phyloP scores from a whole-genome alignment of 2,888 invertebrate genomes.

The Erebia aethiops region DNA sequence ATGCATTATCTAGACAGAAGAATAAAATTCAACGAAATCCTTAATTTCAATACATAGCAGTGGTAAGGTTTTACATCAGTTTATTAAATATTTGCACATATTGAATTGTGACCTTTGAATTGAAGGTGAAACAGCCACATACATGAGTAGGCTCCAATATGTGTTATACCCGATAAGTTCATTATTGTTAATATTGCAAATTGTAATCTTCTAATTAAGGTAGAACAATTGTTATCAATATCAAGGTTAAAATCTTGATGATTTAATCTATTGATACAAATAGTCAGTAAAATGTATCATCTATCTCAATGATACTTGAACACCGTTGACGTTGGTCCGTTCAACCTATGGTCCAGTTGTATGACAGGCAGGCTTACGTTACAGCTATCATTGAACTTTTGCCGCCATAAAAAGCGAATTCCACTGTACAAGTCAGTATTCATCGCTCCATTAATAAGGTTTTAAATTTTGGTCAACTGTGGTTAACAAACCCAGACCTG shows the following conservation, averaged over 20 bases:
- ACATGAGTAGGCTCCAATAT: background rate
- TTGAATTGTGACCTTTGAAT: background rate
- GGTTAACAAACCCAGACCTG: too few relatives aligned
- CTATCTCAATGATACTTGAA: too few relatives aligned
- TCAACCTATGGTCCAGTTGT: too few relatives aligned
- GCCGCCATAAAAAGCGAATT: too few relatives aligned
- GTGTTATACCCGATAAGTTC: background rate
- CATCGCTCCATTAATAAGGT: too few relatives aligned
- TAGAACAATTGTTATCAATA: conserved; percentile 5
- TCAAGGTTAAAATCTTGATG: background rate
- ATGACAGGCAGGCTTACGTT: too few relatives aligned
- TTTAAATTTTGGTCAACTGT: too few relatives aligned
- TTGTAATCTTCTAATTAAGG: conserved; percentile 5
- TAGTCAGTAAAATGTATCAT: too few relatives aligned
- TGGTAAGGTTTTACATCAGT: background rate
- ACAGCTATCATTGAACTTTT: too few relatives aligned
- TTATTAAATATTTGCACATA: conserved; percentile 13
- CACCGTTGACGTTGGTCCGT: too few relatives aligned
- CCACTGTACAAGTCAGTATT: too few relatives aligned
- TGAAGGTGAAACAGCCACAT: background rate
- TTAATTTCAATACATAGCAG: background rate
- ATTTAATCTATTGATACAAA: too few relatives aligned
- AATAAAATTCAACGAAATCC: background rate
- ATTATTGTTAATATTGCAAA: background rate
- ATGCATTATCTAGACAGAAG: background rate